Percentiles rank a stretch among this genome's conserved stretches.
Conservation (phyloP, 2,888 invertebrate genomes). For the Acheta domesticus region DNA sequence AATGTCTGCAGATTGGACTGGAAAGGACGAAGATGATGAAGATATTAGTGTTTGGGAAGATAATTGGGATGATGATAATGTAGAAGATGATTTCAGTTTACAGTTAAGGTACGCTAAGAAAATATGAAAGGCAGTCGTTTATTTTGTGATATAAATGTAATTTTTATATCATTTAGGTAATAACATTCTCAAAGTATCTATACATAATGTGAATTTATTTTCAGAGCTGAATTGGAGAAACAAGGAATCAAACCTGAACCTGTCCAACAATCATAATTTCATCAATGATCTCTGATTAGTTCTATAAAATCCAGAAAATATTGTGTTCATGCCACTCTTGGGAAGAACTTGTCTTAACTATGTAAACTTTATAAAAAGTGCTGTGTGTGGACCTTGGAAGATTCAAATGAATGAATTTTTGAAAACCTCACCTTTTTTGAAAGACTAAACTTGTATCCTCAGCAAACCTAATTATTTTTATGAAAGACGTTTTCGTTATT, state of each 20-base stretch:
- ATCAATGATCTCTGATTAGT: too few species aligned
- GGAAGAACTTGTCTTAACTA: too few species aligned
- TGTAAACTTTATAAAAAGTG: too few species aligned
- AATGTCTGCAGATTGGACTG: conserved; percentile 67
- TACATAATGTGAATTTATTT: conserved; percentile 45
- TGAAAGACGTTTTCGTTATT: too few species aligned
- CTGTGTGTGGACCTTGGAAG: too few species aligned
- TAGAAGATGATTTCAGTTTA: conserved; percentile 96
- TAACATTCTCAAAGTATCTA: not conserved
- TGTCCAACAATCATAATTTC: not conserved
- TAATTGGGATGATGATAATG: conserved; percentile 99
- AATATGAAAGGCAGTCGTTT: not conserved
- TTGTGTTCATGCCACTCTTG: too few species aligned
- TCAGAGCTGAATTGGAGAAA: conserved; percentile 64
- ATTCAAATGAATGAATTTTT: too few species aligned
- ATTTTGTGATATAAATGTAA: not conserved
- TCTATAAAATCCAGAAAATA: too few species aligned
- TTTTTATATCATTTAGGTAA: not conserved
- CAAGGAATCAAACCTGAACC: conserved; percentile 44
- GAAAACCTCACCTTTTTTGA: too few species aligned
- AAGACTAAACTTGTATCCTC: too few species aligned
- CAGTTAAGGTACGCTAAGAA: conserved; percentile 73
- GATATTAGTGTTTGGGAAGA: conserved; percentile 99
- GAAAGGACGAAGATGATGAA: conserved; percentile 82
- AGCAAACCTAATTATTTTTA: too few species aligned